Percentiles rank a stretch among this genome's conserved stretches.
phyloP scores from a whole-genome alignment of 2,888 invertebrate genomes.

The Scaptomyza caliginosa region DNA sequence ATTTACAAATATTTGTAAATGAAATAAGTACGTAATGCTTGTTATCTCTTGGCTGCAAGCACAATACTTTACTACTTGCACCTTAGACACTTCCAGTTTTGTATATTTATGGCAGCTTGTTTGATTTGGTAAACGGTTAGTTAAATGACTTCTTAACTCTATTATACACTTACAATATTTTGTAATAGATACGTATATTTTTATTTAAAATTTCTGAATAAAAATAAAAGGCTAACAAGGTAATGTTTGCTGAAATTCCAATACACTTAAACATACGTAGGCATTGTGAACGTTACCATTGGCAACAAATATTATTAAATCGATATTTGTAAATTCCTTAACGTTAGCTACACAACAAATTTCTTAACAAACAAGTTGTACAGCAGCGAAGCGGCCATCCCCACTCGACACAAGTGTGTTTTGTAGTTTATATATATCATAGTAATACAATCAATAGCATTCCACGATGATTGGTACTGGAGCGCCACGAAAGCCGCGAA shows the following conservation, averaged over 20 bases:
- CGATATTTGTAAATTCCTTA: conserved; percentile 60
- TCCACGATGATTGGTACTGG: conserved; percentile 36
- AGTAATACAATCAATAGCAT: background rate
- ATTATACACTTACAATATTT: background rate
- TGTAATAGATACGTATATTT: no score
- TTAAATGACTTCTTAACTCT: no score
- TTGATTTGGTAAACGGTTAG: background rate
- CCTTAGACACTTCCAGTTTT: background rate
- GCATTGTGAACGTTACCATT: conserved; percentile 23
- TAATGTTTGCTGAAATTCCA: background rate
- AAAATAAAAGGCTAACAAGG: background rate
- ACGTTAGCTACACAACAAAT: conserved; percentile 49
- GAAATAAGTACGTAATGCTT: background rate
- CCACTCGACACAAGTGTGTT: background rate
- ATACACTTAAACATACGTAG: background rate
- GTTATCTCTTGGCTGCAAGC: background rate
- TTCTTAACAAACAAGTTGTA: conserved; percentile 33
- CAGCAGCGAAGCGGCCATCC: background rate
- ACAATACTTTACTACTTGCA: background rate
- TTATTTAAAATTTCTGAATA: background rate
- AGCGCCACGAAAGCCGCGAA: conserved; percentile 27
- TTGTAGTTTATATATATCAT: conserved; percentile 3
- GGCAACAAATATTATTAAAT: conserved; percentile 59
- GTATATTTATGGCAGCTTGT: background rate
- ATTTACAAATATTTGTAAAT: no score